A percentile compares a stretch with the other conserved stretches of the same genome.
These are phyloP conservation scores for Lapara coniferarum DNA, from an alignment of 2,888 invertebrate species.

Conservation along the genomic window DNA sequence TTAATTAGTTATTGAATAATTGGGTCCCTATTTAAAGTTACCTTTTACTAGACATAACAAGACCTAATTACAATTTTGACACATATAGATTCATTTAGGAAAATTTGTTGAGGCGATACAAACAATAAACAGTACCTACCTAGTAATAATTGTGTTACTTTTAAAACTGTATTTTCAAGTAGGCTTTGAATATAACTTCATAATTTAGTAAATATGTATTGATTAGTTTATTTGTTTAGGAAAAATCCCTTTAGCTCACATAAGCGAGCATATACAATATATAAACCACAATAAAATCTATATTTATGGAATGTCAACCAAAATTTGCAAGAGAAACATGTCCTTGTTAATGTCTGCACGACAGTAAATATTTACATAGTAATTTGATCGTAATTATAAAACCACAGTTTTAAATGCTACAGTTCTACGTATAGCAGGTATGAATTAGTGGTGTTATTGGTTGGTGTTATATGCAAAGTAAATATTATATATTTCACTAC, in stretches of 20 bases:
- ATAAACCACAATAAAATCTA: conserved; percentile 2
- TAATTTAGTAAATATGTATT: too few species aligned
- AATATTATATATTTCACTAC: conserved; percentile 41
- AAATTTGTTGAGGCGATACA: background rate
- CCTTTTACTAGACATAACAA: conserved; percentile 19
- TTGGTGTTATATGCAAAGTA: conserved; percentile 34
- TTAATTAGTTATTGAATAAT: conserved; percentile 33
- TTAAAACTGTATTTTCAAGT: background rate
- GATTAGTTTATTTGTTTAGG: background rate
- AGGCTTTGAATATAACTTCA: background rate
- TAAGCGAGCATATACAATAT: background rate
- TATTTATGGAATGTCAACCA: conserved; percentile 9
- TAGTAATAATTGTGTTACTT: background rate
- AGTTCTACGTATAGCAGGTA: conserved; percentile 27
- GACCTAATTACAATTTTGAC: conserved; percentile 23
- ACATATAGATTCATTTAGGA: conserved; percentile 4
- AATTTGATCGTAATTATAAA: conserved; percentile 38
- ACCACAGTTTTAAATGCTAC: conserved; percentile 25
- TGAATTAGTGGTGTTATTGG: conserved; percentile 29
- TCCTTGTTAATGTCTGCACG: background rate
- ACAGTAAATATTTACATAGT: conserved; percentile 41
- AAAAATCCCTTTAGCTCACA: background rate
- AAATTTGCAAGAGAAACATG: background rate
- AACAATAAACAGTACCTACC: background rate
- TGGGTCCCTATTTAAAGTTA: conserved; percentile 42